Evolutionary conservation across 2,113 vertebrate genomes (phyloP).

Genomic region (Podarcis cretensis): DNA sequence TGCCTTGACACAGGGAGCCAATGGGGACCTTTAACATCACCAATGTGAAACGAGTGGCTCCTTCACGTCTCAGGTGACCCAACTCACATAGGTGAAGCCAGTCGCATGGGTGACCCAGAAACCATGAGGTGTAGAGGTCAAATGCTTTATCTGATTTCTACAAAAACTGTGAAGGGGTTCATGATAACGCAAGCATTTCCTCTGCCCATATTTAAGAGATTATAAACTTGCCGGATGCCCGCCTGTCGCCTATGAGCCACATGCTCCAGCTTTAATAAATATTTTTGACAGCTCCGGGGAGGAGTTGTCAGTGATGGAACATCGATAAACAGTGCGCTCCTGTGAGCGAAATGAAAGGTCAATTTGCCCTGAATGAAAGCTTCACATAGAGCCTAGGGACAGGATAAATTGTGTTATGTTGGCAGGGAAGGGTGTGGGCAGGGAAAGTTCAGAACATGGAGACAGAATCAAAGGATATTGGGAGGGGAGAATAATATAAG

Average conservation of each 20-base stretch:
- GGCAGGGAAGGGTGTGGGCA: not conserved
- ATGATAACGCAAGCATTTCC: not conserved
- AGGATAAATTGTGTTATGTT: not conserved
- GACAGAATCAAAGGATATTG: not conserved
- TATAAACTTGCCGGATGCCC: not conserved
- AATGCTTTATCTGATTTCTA: not conserved
- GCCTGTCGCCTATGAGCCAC: not conserved
- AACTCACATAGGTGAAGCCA: not conserved
- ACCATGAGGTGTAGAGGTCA: not conserved
- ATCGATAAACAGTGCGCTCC: not conserved
- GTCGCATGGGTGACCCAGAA: not conserved
- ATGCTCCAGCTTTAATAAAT: not conserved
- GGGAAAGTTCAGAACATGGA: not conserved
- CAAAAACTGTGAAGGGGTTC: not conserved
- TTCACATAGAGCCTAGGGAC: not conserved
- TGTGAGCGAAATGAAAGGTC: not conserved
- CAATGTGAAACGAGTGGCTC: not conserved
- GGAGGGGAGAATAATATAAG: too few relatives aligned
- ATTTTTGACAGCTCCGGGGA: not conserved
- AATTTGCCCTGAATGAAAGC: not conserved
- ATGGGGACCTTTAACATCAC: not conserved
- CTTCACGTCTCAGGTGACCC: not conserved
- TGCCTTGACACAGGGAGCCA: not conserved
- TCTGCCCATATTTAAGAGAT: too few relatives aligned
- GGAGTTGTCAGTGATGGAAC: not conserved